Base-by-base conservation (phyloP, 2,888 invertebrate genomes). In the Eristalis arbustorum region DNA sequence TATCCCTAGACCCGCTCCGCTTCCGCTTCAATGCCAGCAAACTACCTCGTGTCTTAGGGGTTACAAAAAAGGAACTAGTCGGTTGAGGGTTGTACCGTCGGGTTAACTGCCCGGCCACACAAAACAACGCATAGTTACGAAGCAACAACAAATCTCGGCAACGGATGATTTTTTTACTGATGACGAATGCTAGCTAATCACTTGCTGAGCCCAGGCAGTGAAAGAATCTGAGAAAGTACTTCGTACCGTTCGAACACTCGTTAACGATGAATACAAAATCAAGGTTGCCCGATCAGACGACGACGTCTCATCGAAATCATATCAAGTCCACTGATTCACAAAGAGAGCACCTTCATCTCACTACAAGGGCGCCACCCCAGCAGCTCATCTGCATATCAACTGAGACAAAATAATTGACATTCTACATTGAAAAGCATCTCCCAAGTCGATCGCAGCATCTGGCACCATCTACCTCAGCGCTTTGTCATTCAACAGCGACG, bases 351-450 rank as follows among this genome's bases (percentile, higher is more conserved):
- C 74, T 64, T 66, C 31, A 10, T 31, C 31, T 31, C 49, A 75
- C 22, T 57, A 31, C 84, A 84, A 84, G 84, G 79, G 66, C 49
- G 49, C 49, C 67, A 37, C 23, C 34, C n/a, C n/a, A n/a, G 8
- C 23, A 25, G 8, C 75, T 80, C 80, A 80, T 84, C 80, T 84
- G 75, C 75, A 84, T 80, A 71, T 42, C 62, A 14, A 14, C 49
- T 71, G 49, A 57, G 62, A 75, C 40, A 31, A 57, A 73, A 73
- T 66, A 40, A 72, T 62, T 71, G 42, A 80, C 80, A 79, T 84
- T 79, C 75, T 84, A 18, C 57, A 22, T 22, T 22, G 22, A 31
- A 62, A n/a, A 11, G 59, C 59, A 56, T 40, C n/a, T n/a, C n/a
- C 64, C 49, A 64, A 78, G 59, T 74, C 69, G 61, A 74, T 78